Percentiles rank a stretch among this genome's conserved stretches.
phyloP scores from a whole-genome alignment of 1,140 invertebrate genomes.

The Pristionchus pacificus region DNA sequence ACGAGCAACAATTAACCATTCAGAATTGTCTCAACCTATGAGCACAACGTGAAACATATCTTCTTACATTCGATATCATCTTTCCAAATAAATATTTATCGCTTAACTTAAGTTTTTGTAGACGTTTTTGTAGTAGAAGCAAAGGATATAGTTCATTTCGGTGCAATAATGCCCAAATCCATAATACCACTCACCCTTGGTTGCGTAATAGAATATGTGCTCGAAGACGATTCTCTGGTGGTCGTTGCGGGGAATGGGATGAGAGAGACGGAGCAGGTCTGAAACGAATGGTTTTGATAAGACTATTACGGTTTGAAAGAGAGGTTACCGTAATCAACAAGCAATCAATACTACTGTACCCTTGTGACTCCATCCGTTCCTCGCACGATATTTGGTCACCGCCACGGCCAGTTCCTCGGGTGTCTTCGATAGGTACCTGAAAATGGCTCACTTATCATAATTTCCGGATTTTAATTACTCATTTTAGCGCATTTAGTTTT shows the following conservation, averaged over 20 bases:
- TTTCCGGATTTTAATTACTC: no score
- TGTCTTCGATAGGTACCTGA: slow-evolving; percentile 62
- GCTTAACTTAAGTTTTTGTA: no score
- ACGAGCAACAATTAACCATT: no score
- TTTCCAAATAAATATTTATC: background rate
- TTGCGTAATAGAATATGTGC: slow-evolving; percentile 46
- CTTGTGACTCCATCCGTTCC: slow-evolving; percentile 69
- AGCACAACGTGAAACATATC: no score
- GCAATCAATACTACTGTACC: slow-evolving; percentile 42
- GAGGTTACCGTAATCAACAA: background rate
- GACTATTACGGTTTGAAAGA: no score
- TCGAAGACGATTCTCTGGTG: slow-evolving; percentile 36
- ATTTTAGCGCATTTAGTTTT: no score
- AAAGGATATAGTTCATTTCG: no score
- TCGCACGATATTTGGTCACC: slow-evolving; percentile 65
- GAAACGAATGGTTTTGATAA: background rate
- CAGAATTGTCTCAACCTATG: no score
- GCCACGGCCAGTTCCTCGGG: slow-evolving; percentile 66
- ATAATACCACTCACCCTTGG: slow-evolving; percentile 37
- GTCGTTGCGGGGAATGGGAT: slow-evolving; percentile 56
- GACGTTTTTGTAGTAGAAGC: no score
- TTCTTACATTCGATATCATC: background rate
- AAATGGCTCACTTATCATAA: no score
- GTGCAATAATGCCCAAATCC: no score
- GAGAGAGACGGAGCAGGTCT: slow-evolving; percentile 67